Evolutionary conservation across 2,797 vertebrate species (phyloP), one percentile per base, ranked within the genome.

Genomic region (Paedocypris micromegethes): DNA sequence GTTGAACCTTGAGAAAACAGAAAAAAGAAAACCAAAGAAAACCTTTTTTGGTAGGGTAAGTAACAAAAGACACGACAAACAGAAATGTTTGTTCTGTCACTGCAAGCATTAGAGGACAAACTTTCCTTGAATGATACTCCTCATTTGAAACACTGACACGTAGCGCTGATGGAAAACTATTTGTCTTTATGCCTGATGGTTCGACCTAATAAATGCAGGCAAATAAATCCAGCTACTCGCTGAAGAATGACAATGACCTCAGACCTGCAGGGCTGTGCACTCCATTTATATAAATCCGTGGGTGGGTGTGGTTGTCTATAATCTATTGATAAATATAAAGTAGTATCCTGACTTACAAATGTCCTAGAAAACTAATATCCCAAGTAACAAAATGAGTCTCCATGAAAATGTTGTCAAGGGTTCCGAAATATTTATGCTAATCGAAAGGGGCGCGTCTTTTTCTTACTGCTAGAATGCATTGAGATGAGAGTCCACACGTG

Each of bases 171-270:
- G 65, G 66, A 66, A 77, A 72, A 54, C 52, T 68, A 61, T 45
- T 49, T 43, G 38, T 59, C 40, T 77, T 80, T 79, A 80, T 83
- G 83, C 83, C 83, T 83, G 62, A 38, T 58, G 23, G 6, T 37
- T 73, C 60, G 52, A 52, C 47, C 9, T 78, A 70, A 66, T 85
- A 85, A 88, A 88, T 79, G 67, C 57, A 45, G 62, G 56, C 72
- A 78, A 60, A 64, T 85, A 80, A 58, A 68, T 58, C 44, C 57
- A 39, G 40, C 23, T 68, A 4, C 45, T 2, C 51, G 87, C 86
- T 88, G 83, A 89, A 83, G 82, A 77, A 72, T 74, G 83, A 84
- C 83, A 82, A 81, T 86, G 83, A 86, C 83, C 86, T 86, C 76
- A 68, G 84, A 85, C 83, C 83, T 86, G 77, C 70, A 74, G 78